A percentile compares a stretch with the other conserved stretches of the same genome.
phyloP scores from a whole-genome alignment of 2,113 vertebrate species.

The Miniopterus natalensis region DNA sequence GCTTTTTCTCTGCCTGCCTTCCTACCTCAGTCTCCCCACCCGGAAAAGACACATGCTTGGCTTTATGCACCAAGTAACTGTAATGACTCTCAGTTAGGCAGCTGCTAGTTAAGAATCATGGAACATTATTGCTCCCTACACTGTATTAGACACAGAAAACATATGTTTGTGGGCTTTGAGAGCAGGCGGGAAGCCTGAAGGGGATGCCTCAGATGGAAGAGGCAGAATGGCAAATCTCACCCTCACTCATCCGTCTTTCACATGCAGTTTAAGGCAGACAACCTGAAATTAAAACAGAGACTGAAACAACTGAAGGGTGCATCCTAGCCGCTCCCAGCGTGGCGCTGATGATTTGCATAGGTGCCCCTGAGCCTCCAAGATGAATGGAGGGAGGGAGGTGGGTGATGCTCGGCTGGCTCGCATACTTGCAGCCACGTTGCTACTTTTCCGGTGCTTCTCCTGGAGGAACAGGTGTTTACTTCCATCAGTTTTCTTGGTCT shows the following conservation, averaged over 20 bases:
- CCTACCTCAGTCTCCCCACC: neutral
- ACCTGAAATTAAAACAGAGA: conserved; percentile 32
- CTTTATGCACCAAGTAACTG: neutral
- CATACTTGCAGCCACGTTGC: neutral
- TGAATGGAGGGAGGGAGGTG: neutral
- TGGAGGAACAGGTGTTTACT: neutral
- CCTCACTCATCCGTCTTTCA: neutral
- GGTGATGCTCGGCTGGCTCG: neutral
- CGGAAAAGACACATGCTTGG: neutral
- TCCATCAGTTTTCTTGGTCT: neutral
- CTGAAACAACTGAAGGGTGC: neutral
- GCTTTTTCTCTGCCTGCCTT: neutral
- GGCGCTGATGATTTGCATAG: neutral
- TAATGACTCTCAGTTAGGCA: neutral
- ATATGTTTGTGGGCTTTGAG: conserved; percentile 58
- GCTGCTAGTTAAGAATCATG: conserved; percentile 61
- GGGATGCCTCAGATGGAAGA: neutral
- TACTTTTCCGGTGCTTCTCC: neutral
- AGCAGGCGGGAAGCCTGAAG: conserved; percentile 41
- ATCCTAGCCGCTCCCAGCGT: neutral
- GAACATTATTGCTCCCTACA: conserved; percentile 50
- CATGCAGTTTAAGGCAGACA: neutral
- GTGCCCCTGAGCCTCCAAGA: neutral
- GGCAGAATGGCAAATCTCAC: neutral
- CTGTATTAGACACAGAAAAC: conserved; percentile 47